These are phyloP conservation scores for Ceratosolen fusciceps DNA, from an alignment of 1,140 invertebrate species.

Conservation along the genomic window DNA sequence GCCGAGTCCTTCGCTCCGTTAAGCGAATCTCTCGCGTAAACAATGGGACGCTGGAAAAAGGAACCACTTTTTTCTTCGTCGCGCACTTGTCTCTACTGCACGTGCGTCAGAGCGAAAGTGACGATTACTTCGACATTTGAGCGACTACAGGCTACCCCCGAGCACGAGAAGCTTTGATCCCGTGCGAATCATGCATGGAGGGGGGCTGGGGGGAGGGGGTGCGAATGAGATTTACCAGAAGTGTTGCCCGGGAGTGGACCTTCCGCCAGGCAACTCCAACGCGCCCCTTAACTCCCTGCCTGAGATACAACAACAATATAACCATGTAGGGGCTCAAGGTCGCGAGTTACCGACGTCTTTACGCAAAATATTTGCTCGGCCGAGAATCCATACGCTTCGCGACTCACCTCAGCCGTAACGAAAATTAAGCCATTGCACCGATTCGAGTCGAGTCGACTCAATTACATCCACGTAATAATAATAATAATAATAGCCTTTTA, in stretches of 20 bases:
- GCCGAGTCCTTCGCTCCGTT: background rate
- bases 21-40: slow-evolving; percentile 41
- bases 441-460: no score
- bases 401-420: background rate
- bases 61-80: background rate
- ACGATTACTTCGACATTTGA: background rate
- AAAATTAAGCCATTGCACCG: no score
- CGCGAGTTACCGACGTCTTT: background rate
- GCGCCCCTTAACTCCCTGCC: background rate
- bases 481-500: no score
- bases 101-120: background rate
- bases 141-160: background rate
- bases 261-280: background rate
- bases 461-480: no score
- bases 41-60: slow-evolving; percentile 19
- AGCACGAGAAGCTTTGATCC: no score
- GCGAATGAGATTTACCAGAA: background rate
- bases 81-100: no score
- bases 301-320: background rate
- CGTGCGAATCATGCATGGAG: no score
- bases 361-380: background rate
- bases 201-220: no score
- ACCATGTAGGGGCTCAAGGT: background rate
- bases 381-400: background rate
- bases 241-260: background rate